A percentile compares a stretch with the other conserved stretches of the same genome.
Conservation (phyloP, 1,140 invertebrate genomes). For the Meloidogyne chitwoodi region DNA sequence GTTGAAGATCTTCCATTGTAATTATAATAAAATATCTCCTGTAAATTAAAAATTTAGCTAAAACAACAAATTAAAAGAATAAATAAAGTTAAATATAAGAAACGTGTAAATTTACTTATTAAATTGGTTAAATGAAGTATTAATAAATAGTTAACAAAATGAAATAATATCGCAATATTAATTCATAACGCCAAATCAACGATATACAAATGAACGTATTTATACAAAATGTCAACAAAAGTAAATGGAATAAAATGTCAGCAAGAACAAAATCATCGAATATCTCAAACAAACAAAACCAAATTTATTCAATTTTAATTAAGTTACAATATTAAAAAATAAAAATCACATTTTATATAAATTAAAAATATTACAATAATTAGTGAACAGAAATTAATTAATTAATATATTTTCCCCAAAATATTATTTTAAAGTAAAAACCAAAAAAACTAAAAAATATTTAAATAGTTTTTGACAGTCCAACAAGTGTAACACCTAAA, state of each 20-base stretch:
- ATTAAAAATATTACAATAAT: too few relatives aligned
- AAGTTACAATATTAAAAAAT: too few relatives aligned
- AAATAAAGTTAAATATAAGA: neutral
- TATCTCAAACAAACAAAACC: too few relatives aligned
- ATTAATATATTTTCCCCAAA: too few relatives aligned
- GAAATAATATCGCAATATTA: neutral
- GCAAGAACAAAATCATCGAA: too few relatives aligned
- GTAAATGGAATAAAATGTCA: too few relatives aligned
- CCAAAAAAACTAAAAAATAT: neutral
- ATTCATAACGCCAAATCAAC: neutral
- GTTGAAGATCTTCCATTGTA: constrained; percentile 22
- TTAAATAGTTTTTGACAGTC: constrained; percentile 38
- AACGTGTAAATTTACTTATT: neutral
- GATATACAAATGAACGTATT: too few relatives aligned
- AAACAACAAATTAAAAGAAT: neutral
- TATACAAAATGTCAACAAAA: too few relatives aligned
- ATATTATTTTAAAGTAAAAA: too few relatives aligned
- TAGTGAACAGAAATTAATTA: too few relatives aligned
- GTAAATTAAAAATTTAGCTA: neutral
- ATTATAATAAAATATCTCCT: neutral
- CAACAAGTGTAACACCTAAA: constrained; percentile 35
- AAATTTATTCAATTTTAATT: too few relatives aligned
- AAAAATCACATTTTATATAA: too few relatives aligned
- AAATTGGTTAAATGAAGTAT: neutral
- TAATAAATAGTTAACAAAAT: neutral